phyloP scores from a whole-genome alignment of 2,113 vertebrate genomes.

The Trichechus manatus region DNA sequence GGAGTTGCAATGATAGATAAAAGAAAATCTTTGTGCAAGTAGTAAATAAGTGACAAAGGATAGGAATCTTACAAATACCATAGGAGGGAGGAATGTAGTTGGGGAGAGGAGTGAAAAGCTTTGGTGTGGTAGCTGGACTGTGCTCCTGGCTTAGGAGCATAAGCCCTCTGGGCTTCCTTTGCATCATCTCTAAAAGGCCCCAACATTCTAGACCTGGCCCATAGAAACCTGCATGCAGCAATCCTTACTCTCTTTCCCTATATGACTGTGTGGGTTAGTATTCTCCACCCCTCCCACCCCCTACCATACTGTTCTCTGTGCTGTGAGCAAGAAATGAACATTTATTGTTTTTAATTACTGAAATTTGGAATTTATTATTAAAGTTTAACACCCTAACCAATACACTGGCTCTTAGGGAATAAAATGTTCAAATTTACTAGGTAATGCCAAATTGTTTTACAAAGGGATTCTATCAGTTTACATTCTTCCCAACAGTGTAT shows the following conservation, averaged over 20 bases:
- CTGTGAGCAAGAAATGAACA: not conserved
- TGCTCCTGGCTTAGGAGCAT: not conserved
- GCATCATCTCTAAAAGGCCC: not conserved
- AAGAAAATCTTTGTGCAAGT: not conserved
- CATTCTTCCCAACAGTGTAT: not conserved
- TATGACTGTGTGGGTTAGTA: not conserved
- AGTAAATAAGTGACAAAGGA: not conserved
- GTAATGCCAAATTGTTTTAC: not conserved
- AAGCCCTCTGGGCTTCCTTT: not conserved
- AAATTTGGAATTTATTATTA: not conserved
- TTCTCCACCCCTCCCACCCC: not conserved
- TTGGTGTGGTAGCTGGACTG: not conserved
- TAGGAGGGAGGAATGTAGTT: not conserved
- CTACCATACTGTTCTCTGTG: not conserved
- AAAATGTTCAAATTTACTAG: not conserved
- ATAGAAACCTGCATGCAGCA: not conserved
- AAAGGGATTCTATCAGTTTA: not conserved
- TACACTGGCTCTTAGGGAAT: not conserved
- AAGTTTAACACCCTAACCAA: not conserved
- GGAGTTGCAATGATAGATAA: not conserved
- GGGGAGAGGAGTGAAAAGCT: not conserved
- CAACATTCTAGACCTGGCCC: not conserved
- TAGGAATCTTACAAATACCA: not conserved
- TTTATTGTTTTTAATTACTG: slow-evolving; percentile 32
- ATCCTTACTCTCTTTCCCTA: not conserved